Evolutionary conservation across 2,113 vertebrate genomes (phyloP), one percentile per base, ranked within the genome.

Genomic region (Origma solitaria): DNA sequence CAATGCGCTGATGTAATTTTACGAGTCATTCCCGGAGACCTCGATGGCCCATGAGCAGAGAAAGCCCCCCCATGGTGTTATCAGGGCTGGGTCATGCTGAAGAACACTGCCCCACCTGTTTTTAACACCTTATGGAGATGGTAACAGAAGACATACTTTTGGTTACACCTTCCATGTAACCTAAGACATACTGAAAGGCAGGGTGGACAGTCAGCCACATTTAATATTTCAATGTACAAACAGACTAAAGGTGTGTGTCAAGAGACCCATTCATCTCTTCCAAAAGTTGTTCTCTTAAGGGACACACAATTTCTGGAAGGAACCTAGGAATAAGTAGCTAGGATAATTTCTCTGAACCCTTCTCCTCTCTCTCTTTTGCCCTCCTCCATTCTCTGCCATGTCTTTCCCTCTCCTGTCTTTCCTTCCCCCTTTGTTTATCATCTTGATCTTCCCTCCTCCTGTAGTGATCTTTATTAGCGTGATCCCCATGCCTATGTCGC

Each of bases 371-470:
- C 33, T 96, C 96, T 79, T 87, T 97, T 82, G 92, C 22, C 42
- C 64, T 90, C 64, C 91, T 71, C 86, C 97, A 86, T 33, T 98
- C 97, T 71, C 96, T 98, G 18, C 93, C 80, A 79, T 91, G 97
- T 73, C 95, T 96, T 83, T 96, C 98, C 88, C 81, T 97, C 82
- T 97, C 97, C 86, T 91, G 95, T 96, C 98, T 95, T 47, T 98
- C 98, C 83, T 93, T 98, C 33, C 94, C 95, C 50, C 94, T 97
- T 38, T 84, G 84, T 84, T 95, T 97, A 51, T 97, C 96, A 66
- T 98, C 97, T 60, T 97, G 96, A 49, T 98, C 98, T 58, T 97
- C 95, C 56, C 88, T 98, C 61, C 90, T 98, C 58, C 96, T 97
- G 54, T 97, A 76, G 84, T 90, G 85, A 75, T 97, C 95, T 92